Evolutionary conservation across 2,888 invertebrate species (phyloP).

Genomic region (Pardosa pseudoannulata): DNA sequence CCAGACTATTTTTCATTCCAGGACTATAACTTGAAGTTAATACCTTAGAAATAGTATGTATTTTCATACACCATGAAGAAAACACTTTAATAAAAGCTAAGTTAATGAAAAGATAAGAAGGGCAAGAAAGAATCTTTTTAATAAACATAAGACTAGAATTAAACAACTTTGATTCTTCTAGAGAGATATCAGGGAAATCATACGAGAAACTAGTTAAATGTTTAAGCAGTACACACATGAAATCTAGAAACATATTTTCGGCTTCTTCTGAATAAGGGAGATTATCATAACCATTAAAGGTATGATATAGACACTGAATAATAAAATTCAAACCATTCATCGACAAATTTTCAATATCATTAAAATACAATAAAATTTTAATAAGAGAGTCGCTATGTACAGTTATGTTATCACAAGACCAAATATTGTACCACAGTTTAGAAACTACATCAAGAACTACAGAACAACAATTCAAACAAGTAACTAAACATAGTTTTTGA

Average conservation of each 20-base stretch:
- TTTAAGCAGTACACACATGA: constrained; percentile 12
- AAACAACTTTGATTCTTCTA: constrained; percentile 4
- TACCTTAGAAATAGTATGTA: not conserved
- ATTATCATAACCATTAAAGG: constrained; percentile 1
- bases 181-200: not conserved
- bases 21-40: not conserved
- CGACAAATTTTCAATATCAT: not conserved
- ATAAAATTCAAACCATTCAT: constrained; percentile 23
- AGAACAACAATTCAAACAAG: constrained; percentile 47
- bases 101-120: constrained; percentile 41
- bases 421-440: constrained; percentile 35
- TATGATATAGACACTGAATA: constrained; percentile 26
- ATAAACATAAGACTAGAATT: constrained; percentile 37
- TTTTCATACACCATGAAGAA: constrained; percentile 37
- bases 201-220: not conserved
- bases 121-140: constrained; percentile 6
- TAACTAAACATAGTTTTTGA: constrained; percentile 21
- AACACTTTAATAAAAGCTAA: constrained; percentile 27
- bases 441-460: constrained; percentile 28
- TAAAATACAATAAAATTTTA: constrained; percentile 14
- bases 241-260: constrained; percentile 14
- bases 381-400: not conserved
- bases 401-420: not conserved
- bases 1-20: not conserved
- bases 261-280: not conserved